Conservation (phyloP, 2,888 invertebrate species). For the Thecophora atra region DNA sequence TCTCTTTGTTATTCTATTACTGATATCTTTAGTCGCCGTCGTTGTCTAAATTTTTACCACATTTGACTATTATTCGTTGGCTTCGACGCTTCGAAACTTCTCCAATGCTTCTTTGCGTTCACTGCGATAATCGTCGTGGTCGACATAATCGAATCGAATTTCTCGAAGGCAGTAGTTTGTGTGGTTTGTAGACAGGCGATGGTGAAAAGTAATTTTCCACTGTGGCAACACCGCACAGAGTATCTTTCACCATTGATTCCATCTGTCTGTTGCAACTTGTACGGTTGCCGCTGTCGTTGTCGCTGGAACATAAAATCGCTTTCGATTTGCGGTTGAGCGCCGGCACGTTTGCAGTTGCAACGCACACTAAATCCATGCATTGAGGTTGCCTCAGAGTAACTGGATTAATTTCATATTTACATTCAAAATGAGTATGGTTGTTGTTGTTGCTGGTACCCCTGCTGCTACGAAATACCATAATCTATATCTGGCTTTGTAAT, state of each 20-base stretch:
- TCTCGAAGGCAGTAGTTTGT: neutral
- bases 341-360: slow-evolving; percentile 4
- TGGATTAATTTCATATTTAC: neutral
- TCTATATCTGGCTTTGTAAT: no score
- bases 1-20: no score
- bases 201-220: neutral
- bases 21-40: no score
- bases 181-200: neutral
- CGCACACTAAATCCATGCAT: neutral
- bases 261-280: neutral
- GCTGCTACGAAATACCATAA: no score
- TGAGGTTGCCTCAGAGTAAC: neutral
- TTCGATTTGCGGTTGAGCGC: slow-evolving; percentile 12
- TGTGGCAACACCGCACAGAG: slow-evolving; percentile 11
- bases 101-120: neutral
- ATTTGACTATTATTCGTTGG: no score
- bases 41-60: no score
- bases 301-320: slow-evolving; percentile 1
- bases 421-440: neutral
- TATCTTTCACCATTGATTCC: slow-evolving; percentile 6
- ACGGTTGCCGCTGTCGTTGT: neutral
- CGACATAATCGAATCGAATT: neutral
- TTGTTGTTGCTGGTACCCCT: neutral
- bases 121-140: neutral
- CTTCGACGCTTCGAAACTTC: neutral